Conservation (phyloP, 2,888 invertebrate species). For the Eupeodes latifasciatus region DNA sequence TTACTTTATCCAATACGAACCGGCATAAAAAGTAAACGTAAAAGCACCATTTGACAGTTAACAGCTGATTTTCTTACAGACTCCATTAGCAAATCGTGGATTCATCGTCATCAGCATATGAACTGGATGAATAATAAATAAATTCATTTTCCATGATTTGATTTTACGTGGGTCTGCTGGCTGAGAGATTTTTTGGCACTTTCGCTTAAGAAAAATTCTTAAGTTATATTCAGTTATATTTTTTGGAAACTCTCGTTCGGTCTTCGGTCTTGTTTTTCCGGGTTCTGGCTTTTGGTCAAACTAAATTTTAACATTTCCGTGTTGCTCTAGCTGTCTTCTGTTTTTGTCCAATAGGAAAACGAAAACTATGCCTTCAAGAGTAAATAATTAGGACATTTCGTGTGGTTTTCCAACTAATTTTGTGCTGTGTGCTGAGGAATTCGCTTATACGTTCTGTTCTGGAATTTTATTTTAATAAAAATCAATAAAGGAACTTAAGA, state of each 20-base stretch:
- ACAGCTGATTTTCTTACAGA: conserved; percentile 57
- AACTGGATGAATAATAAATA: not conserved
- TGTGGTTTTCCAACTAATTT: not conserved
- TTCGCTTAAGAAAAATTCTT: conserved; percentile 5
- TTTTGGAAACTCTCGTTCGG: conserved; percentile 43
- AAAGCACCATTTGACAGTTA: conserved; percentile 53
- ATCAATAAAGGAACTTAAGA: conserved; percentile 20
- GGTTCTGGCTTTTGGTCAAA: not conserved
- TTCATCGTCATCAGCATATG: not conserved
- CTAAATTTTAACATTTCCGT: conserved; percentile 1
- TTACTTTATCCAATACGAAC: conserved; percentile 36
- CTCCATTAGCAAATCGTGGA: conserved; percentile 40
- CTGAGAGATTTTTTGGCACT: conserved; percentile 18
- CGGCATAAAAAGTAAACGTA: conserved; percentile 23
- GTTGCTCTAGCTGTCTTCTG: not conserved
- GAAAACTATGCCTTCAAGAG: conserved; percentile 36
- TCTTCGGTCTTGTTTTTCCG: not conserved
- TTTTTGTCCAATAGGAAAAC: not conserved
- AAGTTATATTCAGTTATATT: conserved; percentile 54
- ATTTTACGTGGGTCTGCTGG: no score
- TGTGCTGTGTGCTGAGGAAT: not conserved
- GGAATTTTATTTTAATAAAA: not conserved
- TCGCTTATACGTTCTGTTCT: not conserved
- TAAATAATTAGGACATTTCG: not conserved
- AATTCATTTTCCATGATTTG: conserved; percentile 33